Evolutionary conservation across 2,113 vertebrate species (phyloP).

Genomic region (Isurus oxyrinchus): DNA sequence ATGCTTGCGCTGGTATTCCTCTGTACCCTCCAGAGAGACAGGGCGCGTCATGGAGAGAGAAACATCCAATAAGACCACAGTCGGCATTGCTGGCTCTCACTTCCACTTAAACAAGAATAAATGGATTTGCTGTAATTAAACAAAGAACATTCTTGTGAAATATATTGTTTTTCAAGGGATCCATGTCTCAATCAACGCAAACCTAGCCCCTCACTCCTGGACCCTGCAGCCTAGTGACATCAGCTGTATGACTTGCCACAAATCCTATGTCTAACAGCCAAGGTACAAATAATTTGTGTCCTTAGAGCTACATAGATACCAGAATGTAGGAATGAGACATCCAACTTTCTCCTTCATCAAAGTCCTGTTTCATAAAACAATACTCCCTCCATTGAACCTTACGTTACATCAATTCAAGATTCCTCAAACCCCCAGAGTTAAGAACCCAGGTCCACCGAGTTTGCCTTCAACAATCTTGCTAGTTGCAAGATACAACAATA

Average conservation of each 20-base stretch:
- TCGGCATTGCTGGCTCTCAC: constrained; percentile 70
- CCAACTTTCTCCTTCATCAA: not conserved
- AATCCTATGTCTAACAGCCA: not conserved
- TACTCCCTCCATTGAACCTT: not conserved
- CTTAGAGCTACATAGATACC: not conserved
- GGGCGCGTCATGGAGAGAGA: constrained; percentile 97
- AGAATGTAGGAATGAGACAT: not conserved
- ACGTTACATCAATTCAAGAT: no score
- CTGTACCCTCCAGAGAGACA: constrained; percentile 76
- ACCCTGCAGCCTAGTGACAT: not conserved
- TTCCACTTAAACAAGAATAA: not conserved
- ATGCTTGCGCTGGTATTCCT: constrained; percentile 93
- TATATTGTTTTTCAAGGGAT: not conserved
- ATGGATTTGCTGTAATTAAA: not conserved
- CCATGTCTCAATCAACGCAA: not conserved
- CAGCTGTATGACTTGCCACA: not conserved
- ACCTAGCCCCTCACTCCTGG: not conserved
- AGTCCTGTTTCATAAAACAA: not conserved
- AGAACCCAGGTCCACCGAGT: no score
- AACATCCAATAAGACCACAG: constrained; percentile 91
- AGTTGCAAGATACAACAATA: not conserved
- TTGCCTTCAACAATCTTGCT: no score
- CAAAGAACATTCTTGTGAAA: not conserved
- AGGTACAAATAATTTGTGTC: not conserved
- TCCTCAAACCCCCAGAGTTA: no score